Evolutionary conservation across 2,113 vertebrate genomes (phyloP).

Genomic region (Pseudopipra pipra): DNA sequence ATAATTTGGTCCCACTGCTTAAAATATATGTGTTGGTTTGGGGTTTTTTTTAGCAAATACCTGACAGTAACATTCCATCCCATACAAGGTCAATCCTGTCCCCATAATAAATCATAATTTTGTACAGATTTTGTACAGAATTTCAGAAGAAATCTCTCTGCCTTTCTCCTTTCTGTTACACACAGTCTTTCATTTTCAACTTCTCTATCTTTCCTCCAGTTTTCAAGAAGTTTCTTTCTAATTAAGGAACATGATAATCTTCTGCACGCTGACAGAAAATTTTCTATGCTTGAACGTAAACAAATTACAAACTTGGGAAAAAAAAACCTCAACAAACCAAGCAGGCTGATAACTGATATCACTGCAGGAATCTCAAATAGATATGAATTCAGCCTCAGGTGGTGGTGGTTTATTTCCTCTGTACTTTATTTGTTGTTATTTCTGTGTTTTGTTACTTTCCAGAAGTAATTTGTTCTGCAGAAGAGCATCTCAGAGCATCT

Average conservation of each 20-base stretch:
- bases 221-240: neutral
- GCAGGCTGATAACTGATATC: neutral
- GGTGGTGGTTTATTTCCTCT: neutral
- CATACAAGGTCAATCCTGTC: neutral
- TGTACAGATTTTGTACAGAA: neutral
- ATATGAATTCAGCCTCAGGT: neutral
- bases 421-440: neutral
- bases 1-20: neutral
- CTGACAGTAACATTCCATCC: neutral
- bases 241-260: neutral
- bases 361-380: neutral
- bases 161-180: neutral
- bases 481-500: neutral
- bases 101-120: neutral
- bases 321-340: neutral
- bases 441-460: neutral
- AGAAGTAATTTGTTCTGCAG: neutral
- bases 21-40: neutral
- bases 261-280: neutral
- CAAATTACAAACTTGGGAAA: neutral
- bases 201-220: neutral
- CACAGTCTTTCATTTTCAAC: neutral
- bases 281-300: neutral
- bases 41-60: neutral
- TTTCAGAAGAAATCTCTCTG: neutral